Evolutionary conservation across 2,888 invertebrate species (phyloP), one percentile per base, ranked within the genome.

Genomic region (Drosophila stalkeri): DNA sequence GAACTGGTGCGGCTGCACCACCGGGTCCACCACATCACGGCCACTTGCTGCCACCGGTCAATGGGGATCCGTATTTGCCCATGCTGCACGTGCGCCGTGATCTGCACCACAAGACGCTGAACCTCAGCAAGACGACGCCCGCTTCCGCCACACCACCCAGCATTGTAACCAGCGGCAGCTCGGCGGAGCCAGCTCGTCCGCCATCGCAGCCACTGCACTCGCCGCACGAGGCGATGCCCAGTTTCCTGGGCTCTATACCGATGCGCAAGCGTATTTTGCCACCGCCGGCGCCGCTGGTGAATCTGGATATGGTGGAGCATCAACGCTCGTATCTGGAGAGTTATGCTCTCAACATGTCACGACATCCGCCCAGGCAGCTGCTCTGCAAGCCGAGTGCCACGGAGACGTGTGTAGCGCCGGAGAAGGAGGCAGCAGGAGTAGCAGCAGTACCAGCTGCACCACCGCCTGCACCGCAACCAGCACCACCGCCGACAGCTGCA

Each of bases 11-110:
- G 8, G 55, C 72, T 60, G 69, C 68, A 54, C 54, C 70, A 31
- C 79, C 71, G 0, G 39, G 41, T 12, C 65, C 69, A 18, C 75
- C 73, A 37, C 86, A 39, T 18, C 84, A 62, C 60, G 81, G 16
- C 20, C 84, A 83, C 63, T n/a, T 86, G 31, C 46, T 86, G 23
- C 68, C 86, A 7, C 77, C 90, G 1, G 55, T 52, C 43, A 82
- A 74, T 2, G 92, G 90, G 0, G 93, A 93, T 75, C 91, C 93
- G n/a, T 93, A 92, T 66, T 87, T 93, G 89, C 95, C 95, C 16
- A 94, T 95, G 85, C 91, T 97, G 47, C 97, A 97, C 90, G 97
- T 97, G 64, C 94, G 97, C 59, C 94, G 97, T 90, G 97, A 97
- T 91, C 93, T 97, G 46, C 95, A 96, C 83, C 94, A 95, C 92